A percentile compares a stretch with the other conserved stretches of the same genome.
Conservation (phyloP, 2,113 vertebrate genomes). For the Chionodraco myersi region DNA sequence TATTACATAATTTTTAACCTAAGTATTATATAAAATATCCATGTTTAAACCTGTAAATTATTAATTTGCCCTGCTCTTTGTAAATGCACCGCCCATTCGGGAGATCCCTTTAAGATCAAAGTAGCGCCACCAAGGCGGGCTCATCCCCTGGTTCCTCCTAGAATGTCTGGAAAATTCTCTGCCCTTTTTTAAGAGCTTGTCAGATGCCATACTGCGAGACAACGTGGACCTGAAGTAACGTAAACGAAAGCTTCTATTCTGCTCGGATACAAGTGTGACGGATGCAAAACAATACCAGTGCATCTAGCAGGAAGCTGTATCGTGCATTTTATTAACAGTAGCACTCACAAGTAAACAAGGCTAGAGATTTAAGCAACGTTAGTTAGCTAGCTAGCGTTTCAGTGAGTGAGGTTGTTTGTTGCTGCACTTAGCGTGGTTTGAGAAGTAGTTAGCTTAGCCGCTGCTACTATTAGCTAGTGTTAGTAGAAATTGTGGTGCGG, state of each 20-base stretch:
- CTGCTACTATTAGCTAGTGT: slow-evolving; percentile 4
- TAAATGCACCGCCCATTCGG: slow-evolving; percentile 39
- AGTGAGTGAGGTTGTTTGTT: slow-evolving; percentile 1
- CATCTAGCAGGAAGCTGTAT: background rate
- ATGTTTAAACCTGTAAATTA: accelerated
- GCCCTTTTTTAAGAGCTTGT: slow-evolving; percentile 64
- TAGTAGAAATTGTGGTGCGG: slow-evolving; percentile 36
- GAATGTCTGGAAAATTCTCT: slow-evolving; percentile 85
- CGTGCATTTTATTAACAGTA: background rate
- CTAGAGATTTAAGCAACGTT: background rate
- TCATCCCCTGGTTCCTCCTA: slow-evolving; percentile 19
- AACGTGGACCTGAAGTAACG: slow-evolving; percentile 43
- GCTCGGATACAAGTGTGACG: background rate
- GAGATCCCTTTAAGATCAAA: accelerated
- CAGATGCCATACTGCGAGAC: slow-evolving; percentile 13
- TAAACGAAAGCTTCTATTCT: accelerated
- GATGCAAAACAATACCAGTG: background rate
- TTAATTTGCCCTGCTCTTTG: accelerated
- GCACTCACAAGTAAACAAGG: background rate
- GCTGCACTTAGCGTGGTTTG: slow-evolving; percentile 23
- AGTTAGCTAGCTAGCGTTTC: slow-evolving; percentile 1
- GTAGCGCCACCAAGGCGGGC: background rate
- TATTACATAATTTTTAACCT: accelerated
- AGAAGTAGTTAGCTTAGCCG: slow-evolving; percentile 47
- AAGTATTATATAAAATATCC: too few relatives aligned